Evolutionary conservation across 2,888 invertebrate species (phyloP), one percentile per base, ranked within the genome.

Genomic region (Mactromeris polynyma): DNA sequence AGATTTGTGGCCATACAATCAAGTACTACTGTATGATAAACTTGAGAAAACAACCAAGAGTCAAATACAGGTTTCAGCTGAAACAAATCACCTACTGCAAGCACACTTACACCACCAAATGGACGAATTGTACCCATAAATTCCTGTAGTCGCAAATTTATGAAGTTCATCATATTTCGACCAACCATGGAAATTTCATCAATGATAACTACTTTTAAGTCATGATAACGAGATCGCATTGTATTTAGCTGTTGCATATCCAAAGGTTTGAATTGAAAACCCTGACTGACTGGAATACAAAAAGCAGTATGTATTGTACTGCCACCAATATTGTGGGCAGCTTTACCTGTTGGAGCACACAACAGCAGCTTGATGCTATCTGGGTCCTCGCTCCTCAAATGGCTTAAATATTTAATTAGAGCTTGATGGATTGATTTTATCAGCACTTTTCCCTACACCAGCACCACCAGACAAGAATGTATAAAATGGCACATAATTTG

Each of bases 171-270:
- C 91, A 93, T 92, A 9, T 73, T 69, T 51, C 82, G 58, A 17
- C 93, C 92, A 58, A 94, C 93, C 93, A 93, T 93, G 14, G 92
- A 93, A 14, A 93, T 90, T 85, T 93, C 93, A 90, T 94, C 93
- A 80, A 93, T 93, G n/a, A 94, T 51, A 26, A 86, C n/a, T 17
- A 86, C 46, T 79, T 85, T 81, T 79, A 89, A 82, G 33, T 87
- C 69, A 78, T 51, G 69, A 36, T 38, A 81, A 11, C 46, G 21
- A 21, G 87, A 33, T n/a, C 82, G 11, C 78, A 87, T 26, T 26
- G 82, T 82, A 54, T 91, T 89, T 17, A 91, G 81, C n/a, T 89
- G 89, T 33, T 91, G 86, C 84, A 88, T 91, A 87, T 92, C 89
- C 51, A 87, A 82, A 26, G 87, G 87, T 82, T 87, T 89, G 82